Evolutionary conservation across 2,113 vertebrate genomes (phyloP), one percentile per base, ranked within the genome.

Genomic region (Neogobius melanostomus): DNA sequence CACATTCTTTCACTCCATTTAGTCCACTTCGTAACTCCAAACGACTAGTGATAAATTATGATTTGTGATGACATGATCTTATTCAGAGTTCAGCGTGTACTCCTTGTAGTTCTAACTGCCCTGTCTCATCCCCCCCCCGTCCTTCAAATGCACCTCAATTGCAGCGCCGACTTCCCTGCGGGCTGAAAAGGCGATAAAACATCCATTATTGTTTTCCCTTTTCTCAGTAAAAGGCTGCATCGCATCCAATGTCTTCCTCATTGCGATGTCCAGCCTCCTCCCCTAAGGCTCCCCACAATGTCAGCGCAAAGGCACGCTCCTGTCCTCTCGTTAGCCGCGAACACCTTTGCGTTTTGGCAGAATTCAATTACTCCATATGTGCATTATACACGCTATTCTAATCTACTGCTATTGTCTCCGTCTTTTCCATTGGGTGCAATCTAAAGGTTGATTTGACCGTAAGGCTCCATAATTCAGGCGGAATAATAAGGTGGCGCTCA

Each of bases 71-170:
- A 8, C 28, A 60, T 42, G 14, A 8, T 42, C 21, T 36, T 57
- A 21, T 57, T 28, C 10, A 9, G 21, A 57, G 21, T 57, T 5
- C 11, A 11, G 16, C 17, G 67, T 63, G n/a, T 28, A 66, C 60
- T 57, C 7, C 46, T 62, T 60, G 16, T 28, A 64, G 61, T 76
- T 54, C 79, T 76, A 50, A 64, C 16, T 36, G 52, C 17, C 64
- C 76, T 17, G 6, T 17, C 52, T 21, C 43, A 5, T 53, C 54
- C n/a, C 44, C 61, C 79, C 66, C 16, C 56, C 68, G 82, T 52
- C 89, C 80, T 89, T 87, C 78, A 86, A 75, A 82, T 78, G 66
- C 71, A 76, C 80, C 64, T 21, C 63, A 65, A 61, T 65, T 79
- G 77, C 70, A 36, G 68, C n/a, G 71, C 52, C 67, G 57, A 63